phyloP scores from a whole-genome alignment of 2,113 vertebrate genomes.

The Sylvia atricapilla region DNA sequence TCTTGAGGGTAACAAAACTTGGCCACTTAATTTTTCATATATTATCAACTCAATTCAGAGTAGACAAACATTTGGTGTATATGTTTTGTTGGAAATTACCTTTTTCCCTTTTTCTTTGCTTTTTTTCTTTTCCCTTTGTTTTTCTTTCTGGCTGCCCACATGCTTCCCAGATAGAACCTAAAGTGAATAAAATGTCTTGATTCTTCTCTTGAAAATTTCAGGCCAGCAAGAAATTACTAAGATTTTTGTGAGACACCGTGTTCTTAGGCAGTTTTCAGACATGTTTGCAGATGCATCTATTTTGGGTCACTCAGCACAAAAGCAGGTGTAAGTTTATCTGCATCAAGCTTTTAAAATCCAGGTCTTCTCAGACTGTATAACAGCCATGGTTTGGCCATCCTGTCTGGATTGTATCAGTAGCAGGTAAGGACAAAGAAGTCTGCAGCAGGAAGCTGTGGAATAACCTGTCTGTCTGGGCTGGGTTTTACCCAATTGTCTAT shows the following conservation, averaged over 20 bases:
- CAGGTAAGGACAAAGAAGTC: background rate
- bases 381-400: background rate
- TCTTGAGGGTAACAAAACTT: background rate
- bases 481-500: background rate
- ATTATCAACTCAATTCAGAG: background rate
- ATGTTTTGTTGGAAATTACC: background rate
- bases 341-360: background rate
- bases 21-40: background rate
- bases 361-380: background rate
- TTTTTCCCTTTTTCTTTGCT: background rate
- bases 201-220: background rate
- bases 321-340: background rate
- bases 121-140: background rate
- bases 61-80: background rate
- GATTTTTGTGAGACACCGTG: background rate
- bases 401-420: background rate
- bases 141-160: background rate
- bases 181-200: background rate
- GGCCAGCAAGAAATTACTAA: background rate
- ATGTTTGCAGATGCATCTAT: background rate
- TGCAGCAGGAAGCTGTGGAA: background rate
- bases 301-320: background rate
- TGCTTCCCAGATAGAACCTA: background rate
- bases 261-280: background rate
- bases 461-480: background rate